Base-by-base conservation (phyloP, 1,140 invertebrate species). In the Acromyrmex heyeri region DNA sequence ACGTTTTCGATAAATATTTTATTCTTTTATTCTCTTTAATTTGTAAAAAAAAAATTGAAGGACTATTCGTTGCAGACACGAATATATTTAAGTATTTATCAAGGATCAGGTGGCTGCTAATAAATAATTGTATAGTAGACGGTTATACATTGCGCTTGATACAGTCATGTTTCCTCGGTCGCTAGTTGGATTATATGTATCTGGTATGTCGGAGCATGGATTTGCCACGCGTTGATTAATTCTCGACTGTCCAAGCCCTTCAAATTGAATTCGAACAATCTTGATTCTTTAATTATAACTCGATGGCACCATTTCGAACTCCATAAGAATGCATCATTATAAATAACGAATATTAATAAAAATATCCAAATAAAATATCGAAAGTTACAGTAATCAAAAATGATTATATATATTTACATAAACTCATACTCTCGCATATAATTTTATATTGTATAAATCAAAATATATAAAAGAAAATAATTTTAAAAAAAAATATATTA, bases 201-300 rank as follows among this genome's bases (percentile, higher is more conserved):
- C 79, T 61, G 55, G 69, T 61, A 55, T 73, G 69, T 48, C 79
- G 55, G 79, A 73, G 55, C 72, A 75, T 75, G 79, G 79, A 83
- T 83, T 83, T 75, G 79, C 79, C 69, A 83, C 79, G 79, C 79
- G 79, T 83, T 83, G 79, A 83, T 83, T 83, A 83, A 83, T 83
- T 83, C 79, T 75, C 79, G 55, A 62, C 79, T 83, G 79, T 61
- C 72, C 79, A 83, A 83, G 44, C 79, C 79, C 70, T 73, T 83
- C 79, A 61, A 75, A 83, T 83, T 83, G 69, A 83, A 83, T 83
- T 73, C 69, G 55, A 48, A 57, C 79, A 50, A 48, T 62, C 69
- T 75, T 62, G 55, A n/a, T 72, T 73, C 67, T 83, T 83, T 83
- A 73, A 83, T 73, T 53, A 53, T 34, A 18, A 82, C 55, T 18